These are phyloP conservation scores for Enteromius mattozi DNA, from an alignment of 2,797 vertebrate genomes.

Conservation along the genomic window DNA sequence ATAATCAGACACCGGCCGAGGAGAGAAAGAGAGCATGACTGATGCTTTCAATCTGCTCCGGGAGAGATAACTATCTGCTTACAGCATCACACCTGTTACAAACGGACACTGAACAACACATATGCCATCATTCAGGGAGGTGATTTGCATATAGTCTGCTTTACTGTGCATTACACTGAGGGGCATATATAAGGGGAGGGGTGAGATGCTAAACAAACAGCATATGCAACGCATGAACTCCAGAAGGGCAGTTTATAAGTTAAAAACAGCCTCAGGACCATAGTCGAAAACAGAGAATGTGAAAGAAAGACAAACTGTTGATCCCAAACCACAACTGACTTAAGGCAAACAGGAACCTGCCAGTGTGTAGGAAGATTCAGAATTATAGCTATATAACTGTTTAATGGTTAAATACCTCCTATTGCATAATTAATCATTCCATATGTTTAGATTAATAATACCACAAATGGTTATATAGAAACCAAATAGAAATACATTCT, in stretches of 20 bases:
- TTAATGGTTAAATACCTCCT: not conserved
- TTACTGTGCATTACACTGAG: conserved; percentile 30
- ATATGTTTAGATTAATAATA: not conserved
- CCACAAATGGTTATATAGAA: no score
- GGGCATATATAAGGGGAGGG: not conserved
- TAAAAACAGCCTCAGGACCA: conserved; percentile 50
- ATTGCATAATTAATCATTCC: not conserved
- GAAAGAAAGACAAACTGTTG: conserved; percentile 1
- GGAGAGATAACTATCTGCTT: conserved; percentile 51
- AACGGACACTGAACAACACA: conserved; percentile 39
- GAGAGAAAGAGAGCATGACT: conserved; percentile 41
- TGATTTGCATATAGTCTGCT: conserved; percentile 34
- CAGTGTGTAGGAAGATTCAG: conserved; percentile 8
- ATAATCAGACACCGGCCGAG: conserved; percentile 42
- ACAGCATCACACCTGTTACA: conserved; percentile 49
- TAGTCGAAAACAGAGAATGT: not conserved
- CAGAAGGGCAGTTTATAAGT: not conserved
- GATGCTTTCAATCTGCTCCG: conserved; percentile 34
- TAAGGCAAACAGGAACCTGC: not conserved
- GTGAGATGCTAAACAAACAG: conserved; percentile 25
- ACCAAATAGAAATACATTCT: no score
- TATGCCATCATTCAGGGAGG: not conserved
- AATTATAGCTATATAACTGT: not conserved
- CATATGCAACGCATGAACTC: conserved; percentile 39
- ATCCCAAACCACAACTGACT: conserved; percentile 9